Evolutionary conservation across 2,113 vertebrate genomes (phyloP), one percentile per base, ranked within the genome.

Genomic region (Cygnus buccinator): DNA sequence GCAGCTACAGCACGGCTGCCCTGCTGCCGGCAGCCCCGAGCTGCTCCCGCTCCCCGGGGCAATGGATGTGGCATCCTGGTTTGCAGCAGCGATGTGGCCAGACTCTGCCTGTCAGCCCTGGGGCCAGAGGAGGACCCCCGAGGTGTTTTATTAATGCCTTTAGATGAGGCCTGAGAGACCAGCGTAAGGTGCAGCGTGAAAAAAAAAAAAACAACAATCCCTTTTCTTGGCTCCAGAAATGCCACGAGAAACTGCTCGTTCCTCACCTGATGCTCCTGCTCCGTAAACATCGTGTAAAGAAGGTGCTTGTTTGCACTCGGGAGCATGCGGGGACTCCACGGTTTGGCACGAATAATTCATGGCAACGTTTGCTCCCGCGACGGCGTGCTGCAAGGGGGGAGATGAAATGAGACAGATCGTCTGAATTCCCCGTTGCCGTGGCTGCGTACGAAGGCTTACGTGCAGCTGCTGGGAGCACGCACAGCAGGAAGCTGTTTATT

Each of bases 61-160:
- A 0, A 17, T 66, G 76, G 63, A 13, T 83, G 62, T 43, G 4
- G 62, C 78, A 52, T 48, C 19, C 8, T 8, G 13, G 26, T 75
- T 31, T 28, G 70, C 54, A 82, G 35, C 6, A 2, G 16, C 50
- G 71, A 61, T 48, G 37, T n/a, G 31, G 43, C 29, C 82, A 72
- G 48, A 63, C 78, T 46, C 75, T 90, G 7, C 82, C 74, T 44
- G 28, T 5, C 54, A 48, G 39, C 54, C 62, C 83, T 54, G 13
- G 62, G 78, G 66, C 54, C 37, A 58, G 35, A 57, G 44, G 46
- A 43, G 19, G 52, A 73, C 39, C 82, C 58, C 44, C 80, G 55
- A 66, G 76, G 48, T 58, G 61, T 37, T 87, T 46, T 26, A 13
- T 81, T 89, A 78, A 89, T 96, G 91, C 58, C 72, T 89, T 91